phyloP scores from a whole-genome alignment of 2,797 vertebrate genomes.

The Emydoidea blandingii region DNA sequence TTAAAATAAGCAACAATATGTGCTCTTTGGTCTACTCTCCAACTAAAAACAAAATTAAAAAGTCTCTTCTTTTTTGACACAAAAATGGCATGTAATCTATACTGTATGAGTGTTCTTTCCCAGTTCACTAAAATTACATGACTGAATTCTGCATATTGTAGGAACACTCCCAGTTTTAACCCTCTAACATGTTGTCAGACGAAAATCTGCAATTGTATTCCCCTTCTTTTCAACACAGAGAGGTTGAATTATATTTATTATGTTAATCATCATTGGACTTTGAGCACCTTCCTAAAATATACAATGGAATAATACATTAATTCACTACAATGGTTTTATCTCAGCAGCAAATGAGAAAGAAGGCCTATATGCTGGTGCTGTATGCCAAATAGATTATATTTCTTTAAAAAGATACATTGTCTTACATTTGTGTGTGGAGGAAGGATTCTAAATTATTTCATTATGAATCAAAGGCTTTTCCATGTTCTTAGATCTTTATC shows the following conservation, averaged over 20 bases:
- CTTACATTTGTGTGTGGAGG: constrained; percentile 30
- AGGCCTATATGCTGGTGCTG: not conserved
- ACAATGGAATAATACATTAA: not conserved
- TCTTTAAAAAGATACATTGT: constrained; percentile 47
- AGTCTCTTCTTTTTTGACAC: not conserved
- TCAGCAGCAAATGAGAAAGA: not conserved
- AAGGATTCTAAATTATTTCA: constrained; percentile 63
- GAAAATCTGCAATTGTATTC: not conserved
- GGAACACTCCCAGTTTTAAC: not conserved
- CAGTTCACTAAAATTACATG: not conserved
- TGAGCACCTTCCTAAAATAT: not conserved
- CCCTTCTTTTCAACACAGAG: not conserved
- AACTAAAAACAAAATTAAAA: not conserved
- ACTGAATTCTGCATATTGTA: not conserved
- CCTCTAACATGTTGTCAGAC: not conserved
- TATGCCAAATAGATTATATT: not conserved
- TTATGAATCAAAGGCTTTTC: constrained; percentile 63
- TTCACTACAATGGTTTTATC: not conserved
- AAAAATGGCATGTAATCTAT: not conserved
- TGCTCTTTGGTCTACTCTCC: not conserved
- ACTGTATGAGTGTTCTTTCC: not conserved
- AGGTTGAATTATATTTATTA: not conserved
- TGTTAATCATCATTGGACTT: not conserved
- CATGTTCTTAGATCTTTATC: constrained; percentile 69
- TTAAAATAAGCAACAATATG: not conserved